Evolutionary conservation across 1,140 invertebrate species (phyloP).

Genomic region (Bacillus rossius): DNA sequence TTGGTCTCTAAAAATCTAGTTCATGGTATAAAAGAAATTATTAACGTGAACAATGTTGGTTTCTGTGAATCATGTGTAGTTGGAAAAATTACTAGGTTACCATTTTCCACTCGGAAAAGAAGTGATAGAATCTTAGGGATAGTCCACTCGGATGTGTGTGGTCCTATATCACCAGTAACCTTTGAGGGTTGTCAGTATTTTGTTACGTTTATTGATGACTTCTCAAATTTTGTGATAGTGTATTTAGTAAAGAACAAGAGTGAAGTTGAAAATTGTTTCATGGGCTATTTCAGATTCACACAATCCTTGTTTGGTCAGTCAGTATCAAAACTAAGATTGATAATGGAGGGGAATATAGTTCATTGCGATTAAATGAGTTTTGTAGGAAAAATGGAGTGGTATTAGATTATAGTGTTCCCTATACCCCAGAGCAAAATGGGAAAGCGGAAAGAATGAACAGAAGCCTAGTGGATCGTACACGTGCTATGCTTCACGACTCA

Average conservation of each 20-base stretch:
- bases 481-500: not conserved
- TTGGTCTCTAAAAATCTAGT: constrained; percentile 5
- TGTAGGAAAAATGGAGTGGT: constrained; percentile 16
- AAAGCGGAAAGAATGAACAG: not conserved
- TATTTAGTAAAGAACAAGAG: constrained; percentile 34
- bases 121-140: constrained; percentile 25
- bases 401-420: constrained; percentile 5
- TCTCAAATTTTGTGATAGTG: constrained; percentile 31
- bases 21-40: not conserved
- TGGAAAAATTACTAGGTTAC: constrained; percentile 22
- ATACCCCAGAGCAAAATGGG: not conserved
- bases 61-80: constrained; percentile 26
- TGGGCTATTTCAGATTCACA: constrained; percentile 20
- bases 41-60: not conserved
- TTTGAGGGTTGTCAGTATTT: constrained; percentile 34
- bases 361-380: not conserved
- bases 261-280: constrained; percentile 28
- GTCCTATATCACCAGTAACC: constrained; percentile 30
- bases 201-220: constrained; percentile 39
- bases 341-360: constrained; percentile 22
- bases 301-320: constrained; percentile 1
- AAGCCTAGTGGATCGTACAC: not conserved
- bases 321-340: constrained; percentile 15
- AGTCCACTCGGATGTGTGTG: constrained; percentile 37
- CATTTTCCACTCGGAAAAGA: constrained; percentile 25